These are phyloP conservation scores for Lypha dubia DNA, from an alignment of 2,888 invertebrate genomes.

Conservation along the genomic window DNA sequence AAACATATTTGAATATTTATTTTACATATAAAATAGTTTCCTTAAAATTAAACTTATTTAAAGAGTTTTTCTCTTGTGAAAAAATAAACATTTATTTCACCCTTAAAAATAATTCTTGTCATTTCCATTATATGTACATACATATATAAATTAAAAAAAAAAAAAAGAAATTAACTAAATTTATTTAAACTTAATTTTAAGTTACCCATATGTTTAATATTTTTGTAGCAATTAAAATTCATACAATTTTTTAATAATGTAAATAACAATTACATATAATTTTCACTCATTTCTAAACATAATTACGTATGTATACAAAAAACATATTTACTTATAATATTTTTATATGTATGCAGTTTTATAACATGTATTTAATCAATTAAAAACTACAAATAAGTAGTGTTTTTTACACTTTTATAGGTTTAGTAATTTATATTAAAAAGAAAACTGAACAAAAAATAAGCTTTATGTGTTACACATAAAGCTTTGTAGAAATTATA, in stretches of 20 bases:
- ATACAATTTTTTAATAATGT: constrained; percentile 40
- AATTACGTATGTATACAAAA: constrained; percentile 3
- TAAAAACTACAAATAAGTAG: constrained; percentile 44
- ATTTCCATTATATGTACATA: constrained; percentile 48
- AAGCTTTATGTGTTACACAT: constrained; percentile 21
- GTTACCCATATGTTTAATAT: constrained; percentile 49
- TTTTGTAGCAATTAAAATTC: constrained; percentile 37
- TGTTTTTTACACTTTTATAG: constrained; percentile 48
- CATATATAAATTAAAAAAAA: background rate
- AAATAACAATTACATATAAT: constrained; percentile 41
- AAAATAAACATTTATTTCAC: constrained; percentile 1
- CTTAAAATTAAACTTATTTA: constrained; percentile 6
- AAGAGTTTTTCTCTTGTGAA: background rate
- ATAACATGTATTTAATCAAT: constrained; percentile 38
- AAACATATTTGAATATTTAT: constrained; percentile 10
- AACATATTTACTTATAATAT: too few relatives aligned
- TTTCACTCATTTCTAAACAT: constrained; percentile 37
- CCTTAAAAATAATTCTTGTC: constrained; percentile 62
- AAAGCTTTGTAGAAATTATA: constrained; percentile 37
- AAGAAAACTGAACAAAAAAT: constrained; percentile 63
- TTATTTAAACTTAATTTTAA: constrained; percentile 31
- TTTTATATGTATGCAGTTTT: constrained; percentile 25
- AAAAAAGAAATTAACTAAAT: background rate
- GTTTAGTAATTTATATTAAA: constrained; percentile 50
- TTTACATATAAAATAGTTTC: constrained; percentile 6